phyloP scores from a whole-genome alignment of 2,113 vertebrate genomes.

The Oncorhynchus clarkii region DNA sequence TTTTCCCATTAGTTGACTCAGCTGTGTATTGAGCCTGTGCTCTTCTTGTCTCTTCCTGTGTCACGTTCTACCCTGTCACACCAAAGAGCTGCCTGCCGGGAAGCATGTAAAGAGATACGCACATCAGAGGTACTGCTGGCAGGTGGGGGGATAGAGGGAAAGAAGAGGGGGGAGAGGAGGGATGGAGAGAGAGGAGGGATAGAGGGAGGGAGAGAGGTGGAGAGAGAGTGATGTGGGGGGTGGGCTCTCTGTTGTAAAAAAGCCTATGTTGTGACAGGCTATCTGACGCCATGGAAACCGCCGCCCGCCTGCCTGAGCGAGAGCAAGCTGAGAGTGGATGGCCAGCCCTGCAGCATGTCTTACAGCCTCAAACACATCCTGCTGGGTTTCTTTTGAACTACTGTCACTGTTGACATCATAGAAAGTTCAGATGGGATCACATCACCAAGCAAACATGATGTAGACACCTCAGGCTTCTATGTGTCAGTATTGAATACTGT shows the following conservation, averaged over 20 bases:
- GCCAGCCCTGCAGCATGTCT: no score
- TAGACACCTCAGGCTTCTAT: no score
- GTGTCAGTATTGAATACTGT: neutral
- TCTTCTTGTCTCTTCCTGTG: conserved; percentile 20
- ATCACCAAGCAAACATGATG: neutral
- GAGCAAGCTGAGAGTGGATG: no score
- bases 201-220: no score
- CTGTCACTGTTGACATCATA: conserved; percentile 8
- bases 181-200: no score
- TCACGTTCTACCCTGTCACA: conserved; percentile 50
- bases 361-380: no score
- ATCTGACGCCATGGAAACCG: no score
- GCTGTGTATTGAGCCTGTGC: conserved; percentile 19
- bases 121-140: conserved; percentile 19
- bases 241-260: no score
- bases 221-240: no score
- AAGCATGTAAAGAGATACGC: conserved; percentile 48
- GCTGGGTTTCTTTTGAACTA: neutral
- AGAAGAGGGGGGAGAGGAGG: no score
- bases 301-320: no score
- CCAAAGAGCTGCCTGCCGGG: conserved; percentile 58
- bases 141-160: neutral
- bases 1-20: conserved; percentile 31
- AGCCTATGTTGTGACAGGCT: no score
- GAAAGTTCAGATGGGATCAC: neutral